A percentile compares a stretch with the other conserved stretches of the same genome.
phyloP scores from a whole-genome alignment of 2,113 vertebrate species.

The Callipepla squamata region DNA sequence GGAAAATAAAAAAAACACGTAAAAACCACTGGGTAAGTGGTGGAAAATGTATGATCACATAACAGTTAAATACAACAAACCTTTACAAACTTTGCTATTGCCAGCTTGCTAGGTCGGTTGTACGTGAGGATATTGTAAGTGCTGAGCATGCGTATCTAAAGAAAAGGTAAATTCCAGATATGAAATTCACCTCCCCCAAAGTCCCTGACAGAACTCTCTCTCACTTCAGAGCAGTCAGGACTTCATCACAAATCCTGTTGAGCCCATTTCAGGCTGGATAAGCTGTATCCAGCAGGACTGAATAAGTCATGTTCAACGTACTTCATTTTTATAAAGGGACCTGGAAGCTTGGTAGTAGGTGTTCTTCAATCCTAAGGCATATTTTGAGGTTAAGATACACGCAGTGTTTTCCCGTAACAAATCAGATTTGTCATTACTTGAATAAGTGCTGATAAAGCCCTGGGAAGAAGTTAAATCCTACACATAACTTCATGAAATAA shows the following conservation, averaged over 20 bases:
- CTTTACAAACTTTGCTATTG: background rate
- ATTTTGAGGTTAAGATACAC: background rate
- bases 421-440: conserved; percentile 37
- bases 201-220: background rate
- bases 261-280: background rate
- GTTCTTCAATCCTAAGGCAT: background rate
- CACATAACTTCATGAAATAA: background rate
- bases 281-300: background rate
- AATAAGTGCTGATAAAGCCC: conserved; percentile 18
- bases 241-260: conserved; percentile 32
- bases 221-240: conserved; percentile 3
- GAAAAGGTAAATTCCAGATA: background rate
- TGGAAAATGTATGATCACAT: background rate
- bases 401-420: background rate
- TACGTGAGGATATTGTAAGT: rapidly evolving
- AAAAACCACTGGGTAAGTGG: background rate
- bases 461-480: conserved; percentile 10
- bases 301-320: background rate
- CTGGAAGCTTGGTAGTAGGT: background rate
- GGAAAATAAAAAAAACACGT: background rate
- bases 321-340: background rate
- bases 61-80: background rate
- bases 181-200: conserved; percentile 12
- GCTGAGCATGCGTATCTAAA: background rate
- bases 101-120: background rate